Base-by-base conservation (phyloP, 2,797 vertebrate genomes). In the Fringilla coelebs region DNA sequence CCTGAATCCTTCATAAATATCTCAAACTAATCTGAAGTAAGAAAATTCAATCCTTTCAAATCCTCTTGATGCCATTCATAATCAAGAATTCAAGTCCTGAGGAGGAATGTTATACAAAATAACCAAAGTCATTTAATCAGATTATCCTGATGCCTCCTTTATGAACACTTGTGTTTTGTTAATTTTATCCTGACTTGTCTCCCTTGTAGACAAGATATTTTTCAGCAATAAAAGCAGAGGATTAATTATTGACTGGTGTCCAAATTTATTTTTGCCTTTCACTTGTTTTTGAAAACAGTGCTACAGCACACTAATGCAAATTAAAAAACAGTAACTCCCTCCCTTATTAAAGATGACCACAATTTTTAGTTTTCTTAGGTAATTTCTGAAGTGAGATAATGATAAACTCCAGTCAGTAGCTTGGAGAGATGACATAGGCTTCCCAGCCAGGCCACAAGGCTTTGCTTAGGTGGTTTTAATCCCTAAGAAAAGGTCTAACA, bases 1-100 rank as follows among this genome's bases (percentile, higher is more conserved):
- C 36, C 31, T 72, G 87, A 89, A 81, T 62, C 58, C 76, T 84
- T 91, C 58, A 83, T 65, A 91, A 95, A 81, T 63, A 91, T 58
- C 73, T 91, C 76, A 77, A 66, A 74, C 11, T 91, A 74, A 87
- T 57, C 52, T 84, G 61, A 89, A 70, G 32, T 38, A 85, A 65
- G 52, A 83, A 79, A 74, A 88, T 61, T 28, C 34, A 67, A 8
- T 91, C 54, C 62, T 91, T 77, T 81, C 46, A 86, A 86, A 84
- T 91, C 65, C 62, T 85, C 45, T 29, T 6, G 6, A 48, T 77
- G 70, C 58, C 15, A 74, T 93, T 91, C 80, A 76, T 54, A 72
- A 82, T 38, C 17, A 88, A 82, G 70, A 91, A 67, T 41, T 87
- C 60, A 61, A 55, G 66, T 57, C 57, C 52, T 85, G 67, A 87